Conservation (phyloP, 1,140 invertebrate genomes). For the Drosophila tristis region DNA sequence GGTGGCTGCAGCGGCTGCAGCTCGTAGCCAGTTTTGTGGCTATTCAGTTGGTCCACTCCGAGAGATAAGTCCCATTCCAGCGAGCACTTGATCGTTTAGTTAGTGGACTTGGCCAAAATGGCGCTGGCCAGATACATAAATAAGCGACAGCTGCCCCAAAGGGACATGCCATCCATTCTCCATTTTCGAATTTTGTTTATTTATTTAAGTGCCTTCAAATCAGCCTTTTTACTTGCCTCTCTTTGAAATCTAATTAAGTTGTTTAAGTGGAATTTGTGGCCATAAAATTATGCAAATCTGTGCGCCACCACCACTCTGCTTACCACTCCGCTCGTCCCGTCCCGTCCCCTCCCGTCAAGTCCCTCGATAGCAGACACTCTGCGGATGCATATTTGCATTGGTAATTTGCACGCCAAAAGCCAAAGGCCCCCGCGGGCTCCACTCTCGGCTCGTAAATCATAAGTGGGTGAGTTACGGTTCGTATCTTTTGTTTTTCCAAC, state of each 20-base stretch:
- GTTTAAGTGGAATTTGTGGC: conserved; percentile 76
- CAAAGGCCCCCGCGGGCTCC: conserved; percentile 40
- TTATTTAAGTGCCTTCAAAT: conserved; percentile 79
- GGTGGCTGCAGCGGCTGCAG: conserved; percentile 38
- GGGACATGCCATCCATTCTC: conserved; percentile 74
- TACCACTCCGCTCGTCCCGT: background rate
- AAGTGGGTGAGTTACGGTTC: conserved; percentile 56
- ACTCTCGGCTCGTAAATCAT: conserved; percentile 63
- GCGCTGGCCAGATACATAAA: conserved; percentile 57
- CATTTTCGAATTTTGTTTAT: conserved; percentile 63
- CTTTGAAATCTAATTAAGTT: conserved; percentile 77
- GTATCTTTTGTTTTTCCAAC: conserved; percentile 17
- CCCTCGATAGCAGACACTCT: conserved; percentile 37
- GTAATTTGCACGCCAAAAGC: conserved; percentile 64
- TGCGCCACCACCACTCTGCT: conserved; percentile 30
- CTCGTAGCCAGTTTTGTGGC: conserved; percentile 53
- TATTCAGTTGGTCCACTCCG: conserved; percentile 27
- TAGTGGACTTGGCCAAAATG: conserved; percentile 61
- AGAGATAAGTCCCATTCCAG: conserved; percentile 44
- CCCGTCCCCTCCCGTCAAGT: background rate
- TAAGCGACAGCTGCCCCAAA: conserved; percentile 59
- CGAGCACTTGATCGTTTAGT: conserved; percentile 22
- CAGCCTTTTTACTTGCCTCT: conserved; percentile 61
- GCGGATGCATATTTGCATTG: conserved; percentile 69
- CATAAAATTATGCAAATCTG: conserved; percentile 79